Percentiles rank a stretch among this genome's conserved stretches.
These are phyloP conservation scores for Zaprionus tsacasi DNA, from an alignment of 1,140 invertebrate species.

Conservation along the genomic window DNA sequence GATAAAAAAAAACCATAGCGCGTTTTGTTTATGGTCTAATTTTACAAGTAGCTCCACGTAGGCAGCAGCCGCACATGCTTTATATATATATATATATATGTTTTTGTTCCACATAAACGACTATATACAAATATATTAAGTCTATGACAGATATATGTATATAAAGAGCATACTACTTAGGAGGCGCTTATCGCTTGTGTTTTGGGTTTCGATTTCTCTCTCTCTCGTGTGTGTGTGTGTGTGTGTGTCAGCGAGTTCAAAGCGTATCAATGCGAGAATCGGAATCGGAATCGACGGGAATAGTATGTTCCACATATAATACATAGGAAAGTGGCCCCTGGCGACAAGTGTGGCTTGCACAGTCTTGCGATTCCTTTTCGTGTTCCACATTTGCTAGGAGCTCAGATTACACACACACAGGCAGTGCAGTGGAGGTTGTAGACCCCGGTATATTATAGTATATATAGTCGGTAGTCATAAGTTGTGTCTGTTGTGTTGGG, in stretches of 20 bases:
- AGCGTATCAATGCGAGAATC: conserved; percentile 51
- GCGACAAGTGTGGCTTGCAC: conserved; percentile 27
- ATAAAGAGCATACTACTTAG: conserved; percentile 4
- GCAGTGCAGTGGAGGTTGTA: conserved; percentile 21
- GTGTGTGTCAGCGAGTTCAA: conserved; percentile 69
- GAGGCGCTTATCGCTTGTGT: conserved; percentile 54
- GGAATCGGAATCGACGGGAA: conserved; percentile 11
- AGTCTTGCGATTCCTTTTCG: conserved; percentile 19
- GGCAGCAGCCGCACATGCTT: conserved; percentile 15
- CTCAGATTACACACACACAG: conserved; percentile 18
- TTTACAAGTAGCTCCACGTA: conserved; percentile 29
- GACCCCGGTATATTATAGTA: conserved; percentile 15
- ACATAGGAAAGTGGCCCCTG: background rate
- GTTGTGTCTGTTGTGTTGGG: conserved; percentile 10
- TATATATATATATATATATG: conserved; percentile 18
- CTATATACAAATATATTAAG: background rate
- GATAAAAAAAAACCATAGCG: conserved; percentile 23
- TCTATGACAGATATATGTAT: conserved; percentile 6
- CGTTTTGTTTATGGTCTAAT: conserved; percentile 16
- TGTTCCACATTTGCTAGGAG: conserved; percentile 15
- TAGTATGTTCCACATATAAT: conserved; percentile 25
- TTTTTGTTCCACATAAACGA: background rate
- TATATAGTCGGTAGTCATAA: background rate
- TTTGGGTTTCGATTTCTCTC: conserved; percentile 24
- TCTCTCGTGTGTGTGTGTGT: background rate